phyloP scores from a whole-genome alignment of 2,797 vertebrate genomes.

The Lycodopsis pacificus region DNA sequence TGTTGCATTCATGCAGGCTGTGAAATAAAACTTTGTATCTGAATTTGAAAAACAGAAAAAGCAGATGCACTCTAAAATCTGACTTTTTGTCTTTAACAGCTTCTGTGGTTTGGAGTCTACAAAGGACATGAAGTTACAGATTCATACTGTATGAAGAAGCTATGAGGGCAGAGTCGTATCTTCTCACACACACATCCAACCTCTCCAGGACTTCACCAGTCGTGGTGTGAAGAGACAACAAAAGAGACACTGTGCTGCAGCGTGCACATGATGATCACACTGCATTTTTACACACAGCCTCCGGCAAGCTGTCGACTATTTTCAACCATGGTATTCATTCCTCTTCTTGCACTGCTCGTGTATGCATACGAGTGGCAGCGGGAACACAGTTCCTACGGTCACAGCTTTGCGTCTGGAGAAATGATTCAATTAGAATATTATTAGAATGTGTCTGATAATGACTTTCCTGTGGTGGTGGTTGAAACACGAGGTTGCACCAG shows the following conservation, averaged over 20 bases:
- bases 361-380: background rate
- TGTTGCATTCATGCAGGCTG: background rate
- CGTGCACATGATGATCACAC: conserved; percentile 78
- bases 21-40: background rate
- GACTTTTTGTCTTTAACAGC: background rate
- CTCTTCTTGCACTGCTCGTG: background rate
- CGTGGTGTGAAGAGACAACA: conserved; percentile 63
- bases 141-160: conserved; percentile 5
- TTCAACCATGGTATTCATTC: conserved; percentile 13
- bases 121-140: background rate
- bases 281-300: conserved; percentile 54
- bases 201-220: conserved; percentile 34
- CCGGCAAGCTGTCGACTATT: conserved; percentile 33
- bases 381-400: background rate
- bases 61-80: background rate
- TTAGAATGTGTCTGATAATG: background rate
- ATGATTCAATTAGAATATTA: background rate
- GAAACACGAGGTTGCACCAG: conserved; percentile 16
- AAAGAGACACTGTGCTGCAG: conserved; percentile 71
- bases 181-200: conserved; percentile 13
- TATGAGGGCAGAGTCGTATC: background rate
- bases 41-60: background rate
- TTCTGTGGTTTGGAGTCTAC: background rate
- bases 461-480: background rate
- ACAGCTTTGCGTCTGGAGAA: background rate